phyloP scores from a whole-genome alignment of 2,888 invertebrate genomes.

The Acheta domesticus region DNA sequence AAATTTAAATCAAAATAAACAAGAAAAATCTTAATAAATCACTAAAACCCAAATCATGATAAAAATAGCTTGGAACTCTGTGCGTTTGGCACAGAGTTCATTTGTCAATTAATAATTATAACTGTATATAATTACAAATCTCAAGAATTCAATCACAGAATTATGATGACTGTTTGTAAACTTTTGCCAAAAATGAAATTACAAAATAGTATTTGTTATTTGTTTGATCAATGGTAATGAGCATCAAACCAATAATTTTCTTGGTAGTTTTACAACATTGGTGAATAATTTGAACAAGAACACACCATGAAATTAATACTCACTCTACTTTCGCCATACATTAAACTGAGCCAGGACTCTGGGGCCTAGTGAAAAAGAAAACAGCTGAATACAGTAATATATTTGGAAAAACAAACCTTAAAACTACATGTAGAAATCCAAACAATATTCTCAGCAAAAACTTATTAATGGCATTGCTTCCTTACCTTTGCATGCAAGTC shows the following conservation, averaged over 20 bases:
- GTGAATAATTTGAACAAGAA: too few relatives aligned
- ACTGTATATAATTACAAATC: neutral
- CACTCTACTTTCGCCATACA: conserved; percentile 32
- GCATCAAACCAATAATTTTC: neutral
- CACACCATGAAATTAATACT: conserved; percentile 4
- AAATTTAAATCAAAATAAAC: too few relatives aligned
- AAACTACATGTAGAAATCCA: neutral
- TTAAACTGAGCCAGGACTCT: conserved; percentile 30
- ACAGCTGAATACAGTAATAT: neutral
- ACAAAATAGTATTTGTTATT: neutral
- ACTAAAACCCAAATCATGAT: conserved; percentile 2
- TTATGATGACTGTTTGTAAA: too few relatives aligned
- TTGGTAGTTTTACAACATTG: neutral
- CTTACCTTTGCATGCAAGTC: conserved; percentile 48
- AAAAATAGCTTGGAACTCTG: neutral
- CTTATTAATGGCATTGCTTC: neutral
- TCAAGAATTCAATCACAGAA: neutral
- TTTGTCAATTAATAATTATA: neutral
- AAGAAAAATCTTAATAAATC: conserved; percentile 40
- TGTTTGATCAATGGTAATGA: neutral
- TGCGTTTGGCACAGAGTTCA: too few relatives aligned
- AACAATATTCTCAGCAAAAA: neutral
- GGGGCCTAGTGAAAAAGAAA: conserved; percentile 31
- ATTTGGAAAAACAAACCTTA: conserved; percentile 9
- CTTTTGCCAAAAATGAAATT: too few relatives aligned